Conservation (phyloP, 2,113 vertebrate species). For the Hyla sarda region DNA sequence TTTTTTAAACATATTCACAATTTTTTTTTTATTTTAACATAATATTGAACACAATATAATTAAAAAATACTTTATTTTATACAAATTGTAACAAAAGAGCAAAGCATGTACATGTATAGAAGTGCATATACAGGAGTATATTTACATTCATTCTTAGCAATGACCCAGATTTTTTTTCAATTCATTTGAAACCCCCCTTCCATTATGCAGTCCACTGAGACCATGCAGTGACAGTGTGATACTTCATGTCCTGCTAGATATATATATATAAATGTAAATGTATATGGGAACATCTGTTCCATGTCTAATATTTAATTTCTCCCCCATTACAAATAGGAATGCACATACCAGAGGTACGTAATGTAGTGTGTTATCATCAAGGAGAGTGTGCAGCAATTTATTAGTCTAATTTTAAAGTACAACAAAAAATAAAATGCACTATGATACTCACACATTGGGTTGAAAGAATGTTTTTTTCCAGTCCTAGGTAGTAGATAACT, state of each 20-base stretch:
- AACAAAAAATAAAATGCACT: slow-evolving; percentile 68
- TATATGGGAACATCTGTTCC: slow-evolving; percentile 79
- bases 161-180: slow-evolving; percentile 63
- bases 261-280: slow-evolving; percentile 33
- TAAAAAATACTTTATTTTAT: slow-evolving; percentile 55
- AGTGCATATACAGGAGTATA: slow-evolving; percentile 41
- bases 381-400: slow-evolving; percentile 83
- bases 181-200: slow-evolving; percentile 58
- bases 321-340: slow-evolving; percentile 79
- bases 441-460: neutral
- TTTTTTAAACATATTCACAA: too few species aligned
- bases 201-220: slow-evolving; percentile 69
- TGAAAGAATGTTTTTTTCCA: neutral
- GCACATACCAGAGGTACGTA: slow-evolving; percentile 82
- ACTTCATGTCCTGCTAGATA: slow-evolving; percentile 75
- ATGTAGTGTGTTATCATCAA: slow-evolving; percentile 83
- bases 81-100: slow-evolving; percentile 57
- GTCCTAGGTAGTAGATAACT: neutral
- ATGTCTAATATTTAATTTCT: slow-evolving; percentile 83
- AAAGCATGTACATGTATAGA: slow-evolving; percentile 29
- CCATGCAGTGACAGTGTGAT: slow-evolving; percentile 70
- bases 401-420: slow-evolving; percentile 85
- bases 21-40: neutral
- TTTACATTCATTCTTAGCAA: neutral
- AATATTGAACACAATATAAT: neutral